phyloP scores from a whole-genome alignment of 2,797 vertebrate species.

The Psittacula echo region DNA sequence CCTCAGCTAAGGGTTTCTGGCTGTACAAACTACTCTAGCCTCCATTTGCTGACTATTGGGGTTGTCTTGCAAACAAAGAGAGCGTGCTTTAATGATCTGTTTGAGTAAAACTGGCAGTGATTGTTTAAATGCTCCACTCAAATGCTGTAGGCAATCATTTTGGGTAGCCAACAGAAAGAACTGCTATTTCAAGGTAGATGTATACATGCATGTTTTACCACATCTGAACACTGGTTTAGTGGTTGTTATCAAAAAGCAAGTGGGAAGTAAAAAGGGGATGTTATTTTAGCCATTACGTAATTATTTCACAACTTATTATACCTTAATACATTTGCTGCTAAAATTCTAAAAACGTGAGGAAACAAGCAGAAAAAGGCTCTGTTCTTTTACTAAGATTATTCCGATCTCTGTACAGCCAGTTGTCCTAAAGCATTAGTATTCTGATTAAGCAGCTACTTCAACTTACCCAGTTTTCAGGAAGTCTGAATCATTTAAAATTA shows the following conservation, averaged over 20 bases:
- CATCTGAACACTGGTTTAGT: neutral
- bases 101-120: neutral
- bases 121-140: neutral
- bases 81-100: neutral
- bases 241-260: neutral
- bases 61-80: neutral
- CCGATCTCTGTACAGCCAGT: neutral
- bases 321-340: neutral
- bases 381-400: neutral
- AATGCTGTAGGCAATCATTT: neutral
- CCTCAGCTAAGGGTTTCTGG: neutral
- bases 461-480: neutral
- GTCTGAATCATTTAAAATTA: neutral
- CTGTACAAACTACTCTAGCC: neutral
- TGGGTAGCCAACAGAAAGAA: neutral
- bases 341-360: neutral
- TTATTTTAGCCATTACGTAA: neutral
- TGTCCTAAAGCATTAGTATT: neutral
- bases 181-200: neutral
- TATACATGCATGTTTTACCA: neutral
- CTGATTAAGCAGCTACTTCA: constrained; percentile 6
- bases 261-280: neutral
- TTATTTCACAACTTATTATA: neutral
- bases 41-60: neutral
- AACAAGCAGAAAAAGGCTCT: neutral